A percentile compares a stretch with the other conserved stretches of the same genome.
Conservation (phyloP, 2,888 invertebrate species). For the Copidosoma aretas region DNA sequence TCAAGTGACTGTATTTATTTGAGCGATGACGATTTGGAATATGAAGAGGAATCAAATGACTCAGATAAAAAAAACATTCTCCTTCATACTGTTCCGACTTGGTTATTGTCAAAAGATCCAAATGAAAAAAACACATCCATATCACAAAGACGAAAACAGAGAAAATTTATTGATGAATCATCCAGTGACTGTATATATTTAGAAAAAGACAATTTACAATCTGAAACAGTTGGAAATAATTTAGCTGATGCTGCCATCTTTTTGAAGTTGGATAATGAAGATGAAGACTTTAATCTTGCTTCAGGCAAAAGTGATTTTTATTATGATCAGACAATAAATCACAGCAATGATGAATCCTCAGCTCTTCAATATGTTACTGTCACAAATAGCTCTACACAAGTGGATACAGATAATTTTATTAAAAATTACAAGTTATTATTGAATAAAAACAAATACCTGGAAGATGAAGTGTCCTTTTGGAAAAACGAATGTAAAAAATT, state of each 20-base stretch:
- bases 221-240: constrained; percentile 5
- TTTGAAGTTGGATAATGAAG: neutral
- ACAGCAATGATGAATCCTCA: neutral
- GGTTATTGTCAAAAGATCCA: too few relatives aligned
- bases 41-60: too few relatives aligned
- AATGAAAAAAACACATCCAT: too few relatives aligned
- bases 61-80: too few relatives aligned
- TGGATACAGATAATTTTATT: constrained; percentile 31
- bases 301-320: neutral
- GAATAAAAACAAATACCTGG: constrained; percentile 26
- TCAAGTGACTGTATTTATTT: constrained; percentile 1
- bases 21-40: too few relatives aligned
- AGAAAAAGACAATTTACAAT: constrained; percentile 1
- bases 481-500: constrained; percentile 23
- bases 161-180: constrained; percentile 10
- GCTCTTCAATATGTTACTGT: neutral
- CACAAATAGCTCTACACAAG: constrained; percentile 25
- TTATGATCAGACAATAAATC: neutral
- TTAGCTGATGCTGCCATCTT: constrained; percentile 2
- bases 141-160: neutral
- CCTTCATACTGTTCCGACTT: too few relatives aligned
- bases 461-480: constrained; percentile 24
- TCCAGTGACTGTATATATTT: constrained; percentile 4
- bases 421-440: constrained; percentile 27
- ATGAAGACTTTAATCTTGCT: constrained; percentile 6